Base-by-base conservation (phyloP, 1,140 invertebrate species). In the Sycophaga agraensis region DNA sequence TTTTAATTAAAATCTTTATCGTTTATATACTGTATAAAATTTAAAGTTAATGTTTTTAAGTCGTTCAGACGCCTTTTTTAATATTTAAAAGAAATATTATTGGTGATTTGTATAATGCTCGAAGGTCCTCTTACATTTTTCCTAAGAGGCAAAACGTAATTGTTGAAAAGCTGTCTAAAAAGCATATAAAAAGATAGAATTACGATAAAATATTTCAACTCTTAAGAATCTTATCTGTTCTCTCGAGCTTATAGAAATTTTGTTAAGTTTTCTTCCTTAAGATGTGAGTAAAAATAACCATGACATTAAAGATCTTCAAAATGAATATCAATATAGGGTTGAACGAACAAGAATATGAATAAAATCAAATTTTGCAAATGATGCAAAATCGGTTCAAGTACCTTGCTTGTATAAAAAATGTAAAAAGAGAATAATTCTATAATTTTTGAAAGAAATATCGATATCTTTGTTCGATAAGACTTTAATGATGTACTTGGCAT, bases 1-100 rank as follows among this genome's bases (percentile, higher is more conserved):
- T 62, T 62, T 62, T 62, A 56, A 62, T 56, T 62, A 45, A 62
- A 9, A 62, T 56, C 55, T 62, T 50, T 45, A 56, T 62, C 35
- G 45, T 28, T 35, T 56, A n/a, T 49, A 61, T 55, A 48, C 34
- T 62, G 53, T 62, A 62, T 56, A 62, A 62, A 62, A 43, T 56
- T 62, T 62, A 62, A 55, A 12, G 51, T 56, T 55, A 62, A 56
- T 24, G 45, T 61, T 62, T 61, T 56, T 53, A 59, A 55, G 59
- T 62, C 26, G 53, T 49, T 34, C 48, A n/a, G 22, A 49, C 21
- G 50, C 53, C 26, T 42, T 59, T 45, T 56, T 59, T 35, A 49
- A 16, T 28, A 24, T 59, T 51, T 55, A 16, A 61, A 16, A 54
- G 40, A 56, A 55, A 17, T 31, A 39, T 11, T 22, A 55, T 61